Conservation (phyloP, 2,797 vertebrate species). For the Streptopelia turtur region DNA sequence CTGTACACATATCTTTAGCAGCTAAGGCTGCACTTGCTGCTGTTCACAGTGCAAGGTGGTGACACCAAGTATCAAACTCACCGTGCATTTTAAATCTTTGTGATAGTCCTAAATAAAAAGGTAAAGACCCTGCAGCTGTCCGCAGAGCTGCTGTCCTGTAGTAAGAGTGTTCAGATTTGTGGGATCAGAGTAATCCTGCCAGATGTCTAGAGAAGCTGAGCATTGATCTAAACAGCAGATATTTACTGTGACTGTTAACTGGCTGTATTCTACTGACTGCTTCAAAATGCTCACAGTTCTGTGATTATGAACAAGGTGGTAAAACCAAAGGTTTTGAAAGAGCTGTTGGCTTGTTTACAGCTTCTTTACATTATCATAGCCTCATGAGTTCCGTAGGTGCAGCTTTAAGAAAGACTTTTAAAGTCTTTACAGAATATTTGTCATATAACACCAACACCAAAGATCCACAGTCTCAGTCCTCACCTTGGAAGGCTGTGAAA, state of each 20-base stretch:
- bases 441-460: not conserved
- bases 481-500: not conserved
- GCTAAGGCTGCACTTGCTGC: not conserved
- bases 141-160: not conserved
- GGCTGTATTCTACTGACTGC: not conserved
- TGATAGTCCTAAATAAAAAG: not conserved
- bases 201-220: not conserved
- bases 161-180: not conserved
- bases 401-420: not conserved
- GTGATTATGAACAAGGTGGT: not conserved
- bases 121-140: not conserved
- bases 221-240: not conserved
- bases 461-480: not conserved
- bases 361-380: not conserved
- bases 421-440: not conserved
- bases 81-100: fast-evolving
- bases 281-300: not conserved
- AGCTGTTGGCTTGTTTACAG: not conserved
- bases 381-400: not conserved
- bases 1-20: not conserved
- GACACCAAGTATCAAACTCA: fast-evolving
- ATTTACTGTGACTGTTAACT: not conserved
- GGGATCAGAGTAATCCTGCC: not conserved
- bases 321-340: not conserved
- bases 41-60: not conserved